Evolutionary conservation across 2,113 vertebrate genomes (phyloP).

Genomic region (Thomomys bottae): DNA sequence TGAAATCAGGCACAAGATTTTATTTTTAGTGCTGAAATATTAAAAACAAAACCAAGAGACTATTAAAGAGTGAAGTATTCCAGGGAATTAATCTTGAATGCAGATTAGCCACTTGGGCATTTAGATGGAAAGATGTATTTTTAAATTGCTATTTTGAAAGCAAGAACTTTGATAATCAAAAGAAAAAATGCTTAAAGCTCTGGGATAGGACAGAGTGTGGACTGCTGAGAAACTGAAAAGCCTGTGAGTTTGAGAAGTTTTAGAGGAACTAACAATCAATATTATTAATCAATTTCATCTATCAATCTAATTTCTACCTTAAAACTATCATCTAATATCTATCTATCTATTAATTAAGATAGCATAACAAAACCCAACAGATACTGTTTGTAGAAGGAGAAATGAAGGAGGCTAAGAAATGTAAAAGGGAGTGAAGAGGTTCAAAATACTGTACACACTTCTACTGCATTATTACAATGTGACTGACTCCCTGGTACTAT

Average conservation of each 20-base stretch:
- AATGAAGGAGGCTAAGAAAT: no score
- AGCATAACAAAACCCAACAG: no score
- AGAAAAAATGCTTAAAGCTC: background rate
- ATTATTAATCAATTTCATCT: background rate
- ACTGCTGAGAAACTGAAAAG: background rate
- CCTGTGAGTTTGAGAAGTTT: background rate
- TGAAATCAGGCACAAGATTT: conserved; percentile 44
- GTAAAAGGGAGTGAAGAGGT: no score
- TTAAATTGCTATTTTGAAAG: conserved; percentile 63
- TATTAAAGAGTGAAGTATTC: conserved; percentile 56
- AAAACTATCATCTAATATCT: background rate
- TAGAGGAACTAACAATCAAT: background rate
- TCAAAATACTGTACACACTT: background rate
- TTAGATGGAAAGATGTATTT: conserved; percentile 50
- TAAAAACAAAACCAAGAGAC: conserved; percentile 61
- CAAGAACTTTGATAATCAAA: conserved; percentile 53
- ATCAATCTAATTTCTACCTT: conserved; percentile 22
- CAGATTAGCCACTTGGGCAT: conserved; percentile 51
- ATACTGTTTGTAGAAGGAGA: no score
- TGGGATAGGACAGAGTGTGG: background rate
- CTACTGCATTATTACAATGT: no score
- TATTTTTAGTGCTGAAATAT: conserved; percentile 65
- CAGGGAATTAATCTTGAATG: conserved; percentile 57
- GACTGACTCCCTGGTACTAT: no score
- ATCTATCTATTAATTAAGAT: no score